Percentiles rank a stretch among this genome's conserved stretches.
Evolutionary conservation across 23 tunicate species (phyloP).

Genomic region (Halocynthia aurantium): DNA sequence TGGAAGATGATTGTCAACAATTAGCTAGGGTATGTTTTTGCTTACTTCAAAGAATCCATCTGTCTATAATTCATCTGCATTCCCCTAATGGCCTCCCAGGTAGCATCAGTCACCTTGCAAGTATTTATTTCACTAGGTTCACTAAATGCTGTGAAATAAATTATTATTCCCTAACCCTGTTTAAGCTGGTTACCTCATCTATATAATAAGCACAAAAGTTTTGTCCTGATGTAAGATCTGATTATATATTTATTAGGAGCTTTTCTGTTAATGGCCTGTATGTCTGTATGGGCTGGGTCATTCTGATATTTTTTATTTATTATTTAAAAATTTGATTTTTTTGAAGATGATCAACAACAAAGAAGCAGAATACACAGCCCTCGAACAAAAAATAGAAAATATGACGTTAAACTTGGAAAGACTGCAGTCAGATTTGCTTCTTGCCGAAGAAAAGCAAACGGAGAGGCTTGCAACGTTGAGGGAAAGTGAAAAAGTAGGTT

Average conservation of each 20-base stretch:
- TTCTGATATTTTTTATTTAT: too few relatives aligned
- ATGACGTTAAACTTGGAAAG: conserved; percentile 83
- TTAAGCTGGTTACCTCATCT: too few relatives aligned
- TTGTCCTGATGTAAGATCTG: too few relatives aligned
- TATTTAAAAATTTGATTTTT: conserved; percentile 10
- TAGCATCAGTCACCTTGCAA: neutral
- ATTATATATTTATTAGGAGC: too few relatives aligned
- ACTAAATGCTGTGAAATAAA: too few relatives aligned
- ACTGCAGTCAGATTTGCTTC: conserved; percentile 70
- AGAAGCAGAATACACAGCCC: conserved; percentile 82
- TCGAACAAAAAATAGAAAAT: conserved; percentile 84
- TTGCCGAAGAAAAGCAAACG: conserved; percentile 87
- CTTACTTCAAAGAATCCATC: neutral
- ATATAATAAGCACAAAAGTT: too few relatives aligned
- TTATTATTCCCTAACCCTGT: too few relatives aligned
- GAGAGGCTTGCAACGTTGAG: conserved; percentile 66
- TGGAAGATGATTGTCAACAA: conserved; percentile 91
- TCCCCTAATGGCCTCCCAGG: neutral
- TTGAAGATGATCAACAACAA: conserved; percentile 70
- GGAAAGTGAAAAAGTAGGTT: conserved; percentile 84
- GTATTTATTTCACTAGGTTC: too few relatives aligned
- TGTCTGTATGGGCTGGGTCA: too few relatives aligned
- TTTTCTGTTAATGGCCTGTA: too few relatives aligned
- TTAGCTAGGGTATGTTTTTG: conserved; percentile 58
- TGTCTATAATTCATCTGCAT: too few relatives aligned